Evolutionary conservation across 2,888 invertebrate genomes (phyloP), one percentile per base, ranked within the genome.

Genomic region (Galeruca laticollis): DNA sequence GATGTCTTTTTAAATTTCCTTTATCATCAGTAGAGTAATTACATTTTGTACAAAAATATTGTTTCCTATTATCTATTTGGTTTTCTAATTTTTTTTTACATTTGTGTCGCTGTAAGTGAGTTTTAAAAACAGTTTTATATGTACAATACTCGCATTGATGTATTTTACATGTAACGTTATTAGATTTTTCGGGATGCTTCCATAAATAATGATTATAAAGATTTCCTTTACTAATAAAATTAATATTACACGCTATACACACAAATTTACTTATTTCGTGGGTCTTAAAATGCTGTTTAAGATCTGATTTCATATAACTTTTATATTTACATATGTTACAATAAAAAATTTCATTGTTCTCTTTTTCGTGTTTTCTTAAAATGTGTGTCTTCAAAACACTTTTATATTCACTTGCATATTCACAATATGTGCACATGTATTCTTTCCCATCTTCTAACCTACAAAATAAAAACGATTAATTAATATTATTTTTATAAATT

Each of bases 301-400:
- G 26, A 65, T 33, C n/a, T 54, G 37, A 15, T 57, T 43, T 40
- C 40, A 43, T 13, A 47, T 9, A 6, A 47, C 15, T 15, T 15
- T 47, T 18, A 47, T 15, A 18, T 47, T 15, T 9, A 18, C 47
- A 47, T 18, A 15, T 15, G 15, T 47, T 47, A 18, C 47, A 47
- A 47, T 37, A 10, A 59, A 18, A 59, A 20, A n/a, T 51, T 9
- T 33, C 5, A 6, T 10, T 15, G 1, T 63, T 54, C 6, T 47
- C n/a, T n/a, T 18, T 62, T 13, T 67, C 54, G 49, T 70, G 63
- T 4, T 43, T 60, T 13, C 11, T 56, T 18, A 43, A 31, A 13
- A 61, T 10, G 13, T 70, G 67, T 5, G 0, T 5, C 10, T 37
- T 52, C 21, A 60, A 20, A 49, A 1, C 0, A 4, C 4, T 0